Evolutionary conservation across 1,140 invertebrate genomes (phyloP), one percentile per base, ranked within the genome.

Genomic region (Ostrea denselamellosa): DNA sequence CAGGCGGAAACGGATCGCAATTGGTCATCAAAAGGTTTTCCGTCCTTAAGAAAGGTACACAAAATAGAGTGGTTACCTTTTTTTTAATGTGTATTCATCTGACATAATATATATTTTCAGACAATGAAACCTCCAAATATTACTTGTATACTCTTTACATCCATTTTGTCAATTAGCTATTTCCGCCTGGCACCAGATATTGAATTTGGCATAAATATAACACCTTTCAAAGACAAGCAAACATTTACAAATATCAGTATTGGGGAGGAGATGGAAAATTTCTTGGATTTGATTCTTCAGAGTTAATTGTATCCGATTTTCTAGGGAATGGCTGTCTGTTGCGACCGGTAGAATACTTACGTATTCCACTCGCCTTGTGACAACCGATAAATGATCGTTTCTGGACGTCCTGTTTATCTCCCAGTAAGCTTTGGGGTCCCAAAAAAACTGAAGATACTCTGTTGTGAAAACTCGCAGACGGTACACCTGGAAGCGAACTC

Each of bases 381-480:
- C 28, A 77, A 77, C 68, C 68, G 28, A 77, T 77, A 25, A 77
- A 77, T 14, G 68, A 77, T 12, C 9, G 12, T 10, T 14, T 77
- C 25, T 34, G 68, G 14, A 17, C 14, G 8, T 77, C 22, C 10
- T 34, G 68, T 5, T 10, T 8, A 77, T 77, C 68, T 28, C 68
- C 25, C 25, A 77, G 68, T 34, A 77, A 77, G 28, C 68, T 77
- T 17, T 77, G 68, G 22, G 68, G 68, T 10, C 68, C 68, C 68
- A 77, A 10, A 5, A 77, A 77, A 77, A 25, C 25, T 34, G 25
- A 22, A 9, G 68, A 77, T 77, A 77, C 68, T 25, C 68, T 10
- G 25, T 25, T 77, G 68, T 77, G 68, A 17, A 77, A 34, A 14
- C 68, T 25, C 28, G 22, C 22, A 9, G 68, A 22, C 12, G 68